Conservation (phyloP, 92 coral and sea anemone genomes). For the Phymanthus crucifer region DNA sequence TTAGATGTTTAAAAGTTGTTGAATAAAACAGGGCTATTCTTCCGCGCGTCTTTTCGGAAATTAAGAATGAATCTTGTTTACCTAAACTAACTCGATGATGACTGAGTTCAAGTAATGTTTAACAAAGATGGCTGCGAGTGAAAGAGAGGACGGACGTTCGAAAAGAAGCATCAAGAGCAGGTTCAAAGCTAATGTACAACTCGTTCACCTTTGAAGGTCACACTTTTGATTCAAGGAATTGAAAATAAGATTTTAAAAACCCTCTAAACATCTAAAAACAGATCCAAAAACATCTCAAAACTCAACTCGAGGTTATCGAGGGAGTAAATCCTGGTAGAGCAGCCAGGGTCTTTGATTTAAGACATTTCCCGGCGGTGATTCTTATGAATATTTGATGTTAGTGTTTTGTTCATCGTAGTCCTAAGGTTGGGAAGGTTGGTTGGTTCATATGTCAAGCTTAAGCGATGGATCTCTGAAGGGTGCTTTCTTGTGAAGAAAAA, state of each 20-base stretch:
- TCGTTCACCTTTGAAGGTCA: not conserved
- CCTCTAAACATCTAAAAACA: not conserved
- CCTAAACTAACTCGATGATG: no score
- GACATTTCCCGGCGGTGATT: not conserved
- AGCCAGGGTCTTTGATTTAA: not conserved
- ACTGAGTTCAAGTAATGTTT: no score
- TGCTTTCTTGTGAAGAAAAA: not conserved
- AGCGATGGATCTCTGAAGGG: not conserved
- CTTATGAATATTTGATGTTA: not conserved
- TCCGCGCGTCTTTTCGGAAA: no score
- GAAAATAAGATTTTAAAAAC: not conserved
- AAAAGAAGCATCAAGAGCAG: no score
- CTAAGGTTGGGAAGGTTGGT: not conserved
- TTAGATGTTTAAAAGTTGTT: not conserved
- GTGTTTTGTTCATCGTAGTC: not conserved
- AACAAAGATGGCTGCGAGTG: no score
- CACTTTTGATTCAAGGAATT: not conserved
- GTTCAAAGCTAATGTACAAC: no score
- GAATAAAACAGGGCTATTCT: no score
- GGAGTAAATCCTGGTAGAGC: not conserved
- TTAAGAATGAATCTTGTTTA: no score
- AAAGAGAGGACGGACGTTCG: no score
- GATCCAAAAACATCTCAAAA: not conserved
- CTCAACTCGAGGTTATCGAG: not conserved
- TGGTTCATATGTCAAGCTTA: not conserved